Evolutionary conservation across 2,797 vertebrate species (phyloP), one percentile per base, ranked within the genome.

Genomic region (Thunnus albacares): DNA sequence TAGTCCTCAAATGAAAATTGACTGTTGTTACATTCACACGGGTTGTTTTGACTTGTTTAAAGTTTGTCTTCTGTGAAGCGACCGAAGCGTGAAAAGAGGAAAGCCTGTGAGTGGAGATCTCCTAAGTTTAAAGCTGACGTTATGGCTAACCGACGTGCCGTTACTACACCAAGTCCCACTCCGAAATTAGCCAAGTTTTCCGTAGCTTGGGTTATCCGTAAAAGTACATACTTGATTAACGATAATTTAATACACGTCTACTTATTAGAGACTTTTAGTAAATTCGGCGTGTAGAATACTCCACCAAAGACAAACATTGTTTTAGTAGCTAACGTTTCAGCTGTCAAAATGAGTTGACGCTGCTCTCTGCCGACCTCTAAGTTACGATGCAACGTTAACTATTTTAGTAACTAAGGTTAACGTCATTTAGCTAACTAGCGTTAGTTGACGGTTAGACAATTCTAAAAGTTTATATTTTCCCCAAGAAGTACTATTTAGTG

Each of bases 91-190:
- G 55, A 55, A 77, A 83, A 65, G 43, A 56, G 80, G 84, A 89
- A 68, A 56, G 83, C 72, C 60, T 61, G 80, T 81, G 75, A 84
- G 77, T 71, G 58, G 79, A 85, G 74, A 73, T 75, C 65, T 90
- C 82, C 87, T 80, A 89, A 91, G 81, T 91, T 90, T 84, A 76
- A 88, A 59, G 87, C 87, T 92, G 91, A 92, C 93, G 89, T 84
- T 79, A 56, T 14, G 18, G 74, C 75, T 83, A 49, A 79, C 57
- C 70, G 7, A 81, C 71, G 61, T 67, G 74, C 82, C 68, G 67
- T 82, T 82, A 17, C 28, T 47, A 20, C 59, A 1, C 10, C 12
- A 58, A 64, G 15, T 11, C 2, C 1, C 55, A 35, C 28, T 49
- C 26, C n/a, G 30, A 49, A 70, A 66, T 20, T 0, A 17, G 1